phyloP scores from a whole-genome alignment of 2,797 vertebrate genomes.

The Falco novaeseelandiae region DNA sequence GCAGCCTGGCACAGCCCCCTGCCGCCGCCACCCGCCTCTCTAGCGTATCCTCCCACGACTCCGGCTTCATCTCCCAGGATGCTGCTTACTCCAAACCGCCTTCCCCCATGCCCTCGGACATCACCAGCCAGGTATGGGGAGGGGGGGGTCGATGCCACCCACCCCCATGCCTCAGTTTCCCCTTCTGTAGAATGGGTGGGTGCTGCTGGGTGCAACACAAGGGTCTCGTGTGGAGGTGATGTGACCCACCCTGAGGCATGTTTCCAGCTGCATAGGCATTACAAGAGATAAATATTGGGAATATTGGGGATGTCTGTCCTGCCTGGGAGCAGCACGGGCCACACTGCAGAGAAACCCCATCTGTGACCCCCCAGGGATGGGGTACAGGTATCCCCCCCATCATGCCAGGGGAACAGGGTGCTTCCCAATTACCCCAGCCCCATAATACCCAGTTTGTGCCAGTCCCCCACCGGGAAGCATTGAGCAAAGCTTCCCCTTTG shows the following conservation, averaged over 20 bases:
- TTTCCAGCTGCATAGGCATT: not conserved
- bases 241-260: rapidly evolving
- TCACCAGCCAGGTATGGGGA: constrained; percentile 90
- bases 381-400: not conserved
- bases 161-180: not conserved
- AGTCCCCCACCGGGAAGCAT: not conserved
- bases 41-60: constrained; percentile 96
- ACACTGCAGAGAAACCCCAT: not conserved
- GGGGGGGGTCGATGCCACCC: not conserved
- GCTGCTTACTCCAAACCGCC: constrained; percentile 94
- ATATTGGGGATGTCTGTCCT: not conserved
- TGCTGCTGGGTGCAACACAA: not conserved
- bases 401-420: rapidly evolving
- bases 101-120: constrained; percentile 97
- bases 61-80: constrained; percentile 96
- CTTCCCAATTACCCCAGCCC: not conserved
- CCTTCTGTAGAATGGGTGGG: not conserved
- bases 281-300: not conserved
- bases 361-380: too few relatives aligned
- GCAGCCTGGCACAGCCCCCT: constrained; percentile 89
- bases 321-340: not conserved
- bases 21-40: constrained; percentile 87
- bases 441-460: not conserved
- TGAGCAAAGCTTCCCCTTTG: not conserved
- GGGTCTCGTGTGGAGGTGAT: rapidly evolving